A percentile compares a stretch with the other conserved stretches of the same genome.
phyloP scores from a whole-genome alignment of 2,113 vertebrate species.

The Sapajus apella region DNA sequence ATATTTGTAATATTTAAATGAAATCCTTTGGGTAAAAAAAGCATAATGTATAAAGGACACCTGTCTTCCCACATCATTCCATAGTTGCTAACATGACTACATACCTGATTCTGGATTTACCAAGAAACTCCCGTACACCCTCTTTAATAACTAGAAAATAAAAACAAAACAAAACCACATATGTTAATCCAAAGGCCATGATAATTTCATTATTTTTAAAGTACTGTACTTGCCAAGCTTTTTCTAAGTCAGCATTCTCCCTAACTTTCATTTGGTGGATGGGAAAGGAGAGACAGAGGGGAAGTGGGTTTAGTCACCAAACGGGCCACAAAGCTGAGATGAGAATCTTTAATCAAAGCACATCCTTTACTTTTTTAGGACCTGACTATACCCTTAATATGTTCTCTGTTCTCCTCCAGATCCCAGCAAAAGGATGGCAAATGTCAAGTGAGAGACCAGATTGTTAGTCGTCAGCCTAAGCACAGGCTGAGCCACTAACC shows the following conservation, averaged over 20 bases:
- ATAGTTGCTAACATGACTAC: slow-evolving; percentile 45
- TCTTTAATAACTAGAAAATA: slow-evolving; percentile 91
- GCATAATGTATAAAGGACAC: background rate
- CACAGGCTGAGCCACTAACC: background rate
- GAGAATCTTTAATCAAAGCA: background rate
- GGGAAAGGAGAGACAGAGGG: background rate
- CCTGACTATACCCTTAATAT: background rate
- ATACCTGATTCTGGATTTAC: slow-evolving; percentile 92
- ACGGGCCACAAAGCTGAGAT: no score
- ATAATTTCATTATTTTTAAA: slow-evolving; percentile 42
- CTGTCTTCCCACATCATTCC: background rate
- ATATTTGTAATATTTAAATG: slow-evolving; percentile 3
- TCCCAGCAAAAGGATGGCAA: background rate
- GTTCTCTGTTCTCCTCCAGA: background rate
- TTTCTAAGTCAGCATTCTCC: slow-evolving; percentile 17
- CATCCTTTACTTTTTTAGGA: background rate
- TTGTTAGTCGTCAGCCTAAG: background rate
- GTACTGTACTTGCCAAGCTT: background rate
- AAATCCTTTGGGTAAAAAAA: slow-evolving; percentile 16
- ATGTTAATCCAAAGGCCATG: slow-evolving; percentile 45
- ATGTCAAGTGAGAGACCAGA: background rate
- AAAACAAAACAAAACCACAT: slow-evolving; percentile 68
- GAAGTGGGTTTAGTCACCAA: background rate
- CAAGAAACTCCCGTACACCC: slow-evolving; percentile 92
- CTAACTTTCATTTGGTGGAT: background rate